Percentiles rank a stretch among this genome's conserved stretches.
These are phyloP conservation scores for Perca schrenkii DNA, from an alignment of 2,113 vertebrate species.

Conservation along the genomic window DNA sequence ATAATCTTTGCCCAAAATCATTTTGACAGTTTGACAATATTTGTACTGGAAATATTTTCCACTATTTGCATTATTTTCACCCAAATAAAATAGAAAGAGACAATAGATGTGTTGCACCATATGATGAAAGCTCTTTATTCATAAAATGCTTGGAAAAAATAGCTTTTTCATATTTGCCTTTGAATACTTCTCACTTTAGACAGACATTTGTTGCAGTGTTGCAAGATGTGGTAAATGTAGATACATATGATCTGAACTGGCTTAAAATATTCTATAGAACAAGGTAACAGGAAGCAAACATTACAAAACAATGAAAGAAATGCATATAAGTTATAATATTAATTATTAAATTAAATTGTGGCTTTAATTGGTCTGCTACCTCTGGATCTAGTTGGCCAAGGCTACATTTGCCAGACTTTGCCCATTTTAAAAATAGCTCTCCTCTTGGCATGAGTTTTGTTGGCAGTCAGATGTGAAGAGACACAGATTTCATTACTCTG, in stretches of 20 bases:
- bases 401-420: slow-evolving; percentile 32
- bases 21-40: slow-evolving; percentile 1
- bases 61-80: background rate
- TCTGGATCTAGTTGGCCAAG: slow-evolving; percentile 14
- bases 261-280: background rate
- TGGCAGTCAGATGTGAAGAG: slow-evolving; percentile 59
- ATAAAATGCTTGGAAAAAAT: background rate
- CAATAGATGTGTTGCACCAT: background rate
- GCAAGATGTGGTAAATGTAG: background rate
- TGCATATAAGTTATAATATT: background rate
- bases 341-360: no score
- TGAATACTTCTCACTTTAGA: background rate
- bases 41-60: background rate
- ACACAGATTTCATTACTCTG: slow-evolving; percentile 38
- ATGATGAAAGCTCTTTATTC: background rate
- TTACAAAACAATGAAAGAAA: slow-evolving; percentile 5
- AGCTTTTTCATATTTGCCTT: background rate
- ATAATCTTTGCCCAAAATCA: background rate
- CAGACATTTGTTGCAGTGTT: background rate
- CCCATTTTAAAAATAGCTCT: slow-evolving; percentile 49
- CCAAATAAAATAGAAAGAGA: slow-evolving; percentile 7
- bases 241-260: background rate
- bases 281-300: background rate
- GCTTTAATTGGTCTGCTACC: slow-evolving; percentile 27
- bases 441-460: slow-evolving; percentile 36